Evolutionary conservation across 2,797 vertebrate genomes (phyloP).

Genomic region (Miichthys miiuy): DNA sequence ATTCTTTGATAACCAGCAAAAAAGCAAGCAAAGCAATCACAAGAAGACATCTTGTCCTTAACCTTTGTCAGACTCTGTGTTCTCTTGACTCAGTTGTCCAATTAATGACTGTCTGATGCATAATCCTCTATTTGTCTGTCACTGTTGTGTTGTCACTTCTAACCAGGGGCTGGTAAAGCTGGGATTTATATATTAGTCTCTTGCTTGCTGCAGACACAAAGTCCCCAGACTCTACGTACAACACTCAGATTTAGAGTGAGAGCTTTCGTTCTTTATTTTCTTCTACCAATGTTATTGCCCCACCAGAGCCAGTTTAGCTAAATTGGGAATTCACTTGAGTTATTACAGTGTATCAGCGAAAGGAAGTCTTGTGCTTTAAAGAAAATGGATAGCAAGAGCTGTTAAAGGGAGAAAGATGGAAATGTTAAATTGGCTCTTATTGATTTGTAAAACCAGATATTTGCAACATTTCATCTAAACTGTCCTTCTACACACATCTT

Average conservation of each 20-base stretch:
- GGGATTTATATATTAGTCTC: constrained; percentile 70
- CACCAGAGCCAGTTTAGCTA: constrained; percentile 43
- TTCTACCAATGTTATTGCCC: constrained; percentile 39
- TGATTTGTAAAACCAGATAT: constrained; percentile 54
- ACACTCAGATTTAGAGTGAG: constrained; percentile 43
- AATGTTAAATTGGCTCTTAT: constrained; percentile 59
- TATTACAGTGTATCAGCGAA: constrained; percentile 31
- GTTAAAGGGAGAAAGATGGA: constrained; percentile 43
- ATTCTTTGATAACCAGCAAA: constrained; percentile 29
- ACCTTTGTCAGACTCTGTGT: constrained; percentile 36
- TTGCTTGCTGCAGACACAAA: constrained; percentile 46
- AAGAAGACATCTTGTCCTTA: constrained; percentile 37
- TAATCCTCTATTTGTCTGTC: constrained; percentile 60
- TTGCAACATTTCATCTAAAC: constrained; percentile 50
- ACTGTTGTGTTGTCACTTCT: constrained; percentile 52
- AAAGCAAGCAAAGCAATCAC: constrained; percentile 47
- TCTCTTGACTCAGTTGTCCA: constrained; percentile 62
- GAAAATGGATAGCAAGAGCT: constrained; percentile 49
- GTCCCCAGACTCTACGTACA: constrained; percentile 46
- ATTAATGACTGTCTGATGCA: constrained; percentile 68
- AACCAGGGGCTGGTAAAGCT: constrained; percentile 54
- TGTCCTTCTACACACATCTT: constrained; percentile 15
- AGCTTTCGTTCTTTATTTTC: constrained; percentile 43
- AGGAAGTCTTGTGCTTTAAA: constrained; percentile 31
- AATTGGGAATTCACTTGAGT: constrained; percentile 56